Evolutionary conservation across 1,140 invertebrate species (phyloP).

Genomic region (Mycetomoellerius zeteki): DNA sequence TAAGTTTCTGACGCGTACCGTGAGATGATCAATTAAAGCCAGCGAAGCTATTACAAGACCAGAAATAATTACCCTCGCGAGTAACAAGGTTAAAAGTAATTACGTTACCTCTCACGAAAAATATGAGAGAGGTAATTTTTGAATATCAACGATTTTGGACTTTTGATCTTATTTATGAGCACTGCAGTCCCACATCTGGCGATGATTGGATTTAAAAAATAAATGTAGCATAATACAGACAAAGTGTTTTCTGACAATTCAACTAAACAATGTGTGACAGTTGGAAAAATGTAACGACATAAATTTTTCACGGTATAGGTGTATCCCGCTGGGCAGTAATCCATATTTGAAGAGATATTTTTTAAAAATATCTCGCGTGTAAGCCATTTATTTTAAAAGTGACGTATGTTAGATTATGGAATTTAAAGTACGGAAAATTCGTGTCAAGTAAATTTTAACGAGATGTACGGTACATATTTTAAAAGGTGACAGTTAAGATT

Average conservation of each 20-base stretch:
- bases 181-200: background rate
- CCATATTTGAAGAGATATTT: constrained; percentile 37
- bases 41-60: background rate
- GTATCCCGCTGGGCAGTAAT: background rate
- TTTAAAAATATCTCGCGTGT: background rate
- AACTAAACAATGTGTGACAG: background rate
- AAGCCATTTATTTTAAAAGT: constrained; percentile 25
- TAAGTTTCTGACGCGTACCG: constrained; percentile 14
- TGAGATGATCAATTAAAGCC: constrained; percentile 42
- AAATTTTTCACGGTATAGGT: constrained; percentile 2
- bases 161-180: background rate
- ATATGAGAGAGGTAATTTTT: background rate
- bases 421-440: constrained; percentile 8
- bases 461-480: background rate
- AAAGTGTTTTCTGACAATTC: constrained; percentile 5
- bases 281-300: constrained; percentile 18
- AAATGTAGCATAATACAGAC: background rate
- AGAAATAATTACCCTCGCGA: constrained; percentile 3
- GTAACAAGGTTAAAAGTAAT: constrained; percentile 7
- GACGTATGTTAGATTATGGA: constrained; percentile 33
- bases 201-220: constrained; percentile 17
- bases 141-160: background rate
- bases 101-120: background rate
- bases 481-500: constrained; percentile 2
- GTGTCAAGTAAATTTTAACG: background rate